Evolutionary conservation across 2,113 vertebrate species (phyloP).

Genomic region (Anhinga anhinga): DNA sequence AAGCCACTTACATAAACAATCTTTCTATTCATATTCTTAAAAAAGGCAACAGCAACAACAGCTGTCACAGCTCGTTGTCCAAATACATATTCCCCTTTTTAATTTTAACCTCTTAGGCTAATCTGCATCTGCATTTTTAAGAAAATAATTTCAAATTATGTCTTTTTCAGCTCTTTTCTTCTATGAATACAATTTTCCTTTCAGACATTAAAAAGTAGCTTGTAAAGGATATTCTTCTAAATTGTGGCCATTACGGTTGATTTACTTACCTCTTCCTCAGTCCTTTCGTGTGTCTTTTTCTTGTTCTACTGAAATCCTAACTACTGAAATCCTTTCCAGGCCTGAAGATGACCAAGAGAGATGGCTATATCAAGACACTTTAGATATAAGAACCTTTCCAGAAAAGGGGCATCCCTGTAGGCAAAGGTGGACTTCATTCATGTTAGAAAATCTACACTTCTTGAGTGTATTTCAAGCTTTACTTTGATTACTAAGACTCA

Average conservation of each 20-base stretch:
- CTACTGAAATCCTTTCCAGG: neutral
- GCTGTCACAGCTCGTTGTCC: neutral
- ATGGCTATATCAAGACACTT: neutral
- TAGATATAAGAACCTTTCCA: neutral
- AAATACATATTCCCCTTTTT: neutral
- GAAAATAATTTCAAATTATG: neutral
- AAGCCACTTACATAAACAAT: conserved; percentile 13
- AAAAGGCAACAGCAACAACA: conserved; percentile 17
- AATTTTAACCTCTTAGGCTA: neutral
- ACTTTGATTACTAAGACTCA: neutral
- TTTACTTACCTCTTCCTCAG: neutral
- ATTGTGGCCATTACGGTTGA: neutral
- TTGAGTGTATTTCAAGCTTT: neutral
- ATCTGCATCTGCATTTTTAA: neutral
- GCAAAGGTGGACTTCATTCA: neutral
- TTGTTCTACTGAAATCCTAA: neutral
- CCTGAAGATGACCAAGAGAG: neutral
- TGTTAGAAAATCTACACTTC: neutral
- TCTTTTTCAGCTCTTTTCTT: neutral
- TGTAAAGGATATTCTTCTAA: neutral
- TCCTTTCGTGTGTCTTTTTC: neutral
- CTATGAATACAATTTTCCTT: neutral
- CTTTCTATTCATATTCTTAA: neutral
- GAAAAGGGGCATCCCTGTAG: neutral
- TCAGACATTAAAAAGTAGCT: neutral